Base-by-base conservation (phyloP, 2,113 vertebrate species). In the Poeciliopsis turrubarensis region DNA sequence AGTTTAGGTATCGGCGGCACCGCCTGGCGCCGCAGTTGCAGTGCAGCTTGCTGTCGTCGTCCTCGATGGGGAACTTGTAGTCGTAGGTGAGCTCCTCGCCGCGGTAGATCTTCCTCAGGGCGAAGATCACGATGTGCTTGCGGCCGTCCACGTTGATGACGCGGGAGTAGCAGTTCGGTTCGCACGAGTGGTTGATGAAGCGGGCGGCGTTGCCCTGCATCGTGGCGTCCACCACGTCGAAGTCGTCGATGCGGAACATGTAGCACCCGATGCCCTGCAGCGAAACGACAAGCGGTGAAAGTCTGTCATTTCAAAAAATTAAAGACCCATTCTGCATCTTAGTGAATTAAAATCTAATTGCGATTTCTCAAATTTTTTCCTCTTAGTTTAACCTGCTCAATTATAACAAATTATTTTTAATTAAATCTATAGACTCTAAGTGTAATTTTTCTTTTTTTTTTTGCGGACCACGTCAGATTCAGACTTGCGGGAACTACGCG, bases 201-300 rank as follows among this genome's bases (percentile, higher is more conserved):
- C 96, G 96, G 1, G 96, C 97, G 0, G 96, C 96, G 1, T 97
- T 98, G 60, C 97, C 96, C 22, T 97, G 96, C 96, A 97, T 96
- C 0, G 97, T 97, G 25, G 97, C 96, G 0, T 98, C 97, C 81
- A 97, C 96, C 80, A 98, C 96, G 0, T 98, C 97, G 0, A 97
- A 97, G 89, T 98, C 96, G 1, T 98, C 96, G 47, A 97, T 98
- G 76, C 96, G 96, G 91, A 97, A 98, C 97, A 98, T 98, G 95
- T 97, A 98, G 87, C 96, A 98, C 77, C 96, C 97, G 2, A 97
- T 97, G 60, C 96, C 97, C 97, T 98, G 80, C 2, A 32, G 65
- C 2, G 1, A 44, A 29, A 11, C 14, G 5, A 47, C 71, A 73
- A 47, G 68, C 11, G 3, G 32, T 9, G 10, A 12, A 61, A 27